phyloP scores from a whole-genome alignment of 2,888 invertebrate genomes.

The Tetramorium bicarinatum region DNA sequence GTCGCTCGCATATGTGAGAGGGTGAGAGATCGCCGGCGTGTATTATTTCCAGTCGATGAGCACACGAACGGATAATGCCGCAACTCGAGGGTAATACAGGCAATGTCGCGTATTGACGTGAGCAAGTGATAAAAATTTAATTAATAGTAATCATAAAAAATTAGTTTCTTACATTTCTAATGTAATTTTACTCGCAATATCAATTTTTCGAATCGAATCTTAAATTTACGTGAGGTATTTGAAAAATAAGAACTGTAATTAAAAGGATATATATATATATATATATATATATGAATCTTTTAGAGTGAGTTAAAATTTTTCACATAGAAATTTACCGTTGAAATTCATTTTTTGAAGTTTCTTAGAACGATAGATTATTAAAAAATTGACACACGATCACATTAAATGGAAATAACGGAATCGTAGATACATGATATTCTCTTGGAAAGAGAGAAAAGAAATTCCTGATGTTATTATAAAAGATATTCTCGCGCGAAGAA shows the following conservation, averaged over 20 bases:
- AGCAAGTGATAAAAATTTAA: slow-evolving; percentile 12
- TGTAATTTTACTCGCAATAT: not conserved
- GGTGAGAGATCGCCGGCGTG: slow-evolving; percentile 22
- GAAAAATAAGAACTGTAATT: not conserved
- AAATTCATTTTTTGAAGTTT: not conserved
- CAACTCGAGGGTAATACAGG: slow-evolving; percentile 10
- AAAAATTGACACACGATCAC: not conserved
- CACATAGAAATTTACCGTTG: not conserved
- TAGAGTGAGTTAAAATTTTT: not conserved
- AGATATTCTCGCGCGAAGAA: not conserved
- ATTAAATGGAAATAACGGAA: not conserved
- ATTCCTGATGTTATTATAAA: not conserved
- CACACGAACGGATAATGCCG: slow-evolving; percentile 14
- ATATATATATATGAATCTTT: not conserved
- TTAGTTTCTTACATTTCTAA: not conserved
- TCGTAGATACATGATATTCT: not conserved
- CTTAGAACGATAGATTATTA: not conserved
- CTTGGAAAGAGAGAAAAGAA: not conserved
- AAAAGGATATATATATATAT: not conserved
- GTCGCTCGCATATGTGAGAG: slow-evolving; percentile 38
- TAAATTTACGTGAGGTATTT: not conserved
- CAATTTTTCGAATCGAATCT: not conserved
- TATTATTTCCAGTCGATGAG: slow-evolving; percentile 28
- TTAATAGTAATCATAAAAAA: slow-evolving; percentile 1
- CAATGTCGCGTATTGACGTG: not conserved